Evolutionary conservation across 2,888 invertebrate species (phyloP).

Genomic region (Cheilosia soror): DNA sequence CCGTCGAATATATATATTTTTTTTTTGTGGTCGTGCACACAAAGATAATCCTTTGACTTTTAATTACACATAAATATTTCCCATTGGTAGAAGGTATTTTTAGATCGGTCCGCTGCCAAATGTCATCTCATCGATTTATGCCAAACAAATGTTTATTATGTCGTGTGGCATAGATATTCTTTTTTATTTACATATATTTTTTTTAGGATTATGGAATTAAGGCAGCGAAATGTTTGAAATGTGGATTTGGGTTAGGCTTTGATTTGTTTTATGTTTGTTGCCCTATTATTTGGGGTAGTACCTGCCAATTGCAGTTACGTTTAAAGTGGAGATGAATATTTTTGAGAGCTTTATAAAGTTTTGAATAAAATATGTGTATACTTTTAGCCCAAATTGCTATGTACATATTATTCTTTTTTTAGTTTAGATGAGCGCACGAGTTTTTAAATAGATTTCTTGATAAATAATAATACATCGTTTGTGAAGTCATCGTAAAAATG

Average conservation of each 20-base stretch:
- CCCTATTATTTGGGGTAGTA: neutral
- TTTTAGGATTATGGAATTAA: constrained; percentile 15
- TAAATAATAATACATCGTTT: no score
- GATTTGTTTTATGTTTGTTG: constrained; percentile 15
- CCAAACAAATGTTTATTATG: constrained; percentile 64
- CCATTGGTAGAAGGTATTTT: constrained; percentile 43
- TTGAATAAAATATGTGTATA: no score
- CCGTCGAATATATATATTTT: constrained; percentile 2
- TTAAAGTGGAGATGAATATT: neutral
- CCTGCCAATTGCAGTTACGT: neutral
- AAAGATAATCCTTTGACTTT: constrained; percentile 36
- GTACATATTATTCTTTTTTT: no score
- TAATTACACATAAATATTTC: constrained; percentile 50
- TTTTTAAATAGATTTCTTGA: no score
- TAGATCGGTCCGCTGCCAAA: constrained; percentile 62
- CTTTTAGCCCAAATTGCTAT: no score
- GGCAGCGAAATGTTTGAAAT: neutral
- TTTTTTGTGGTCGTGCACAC: constrained; percentile 10
- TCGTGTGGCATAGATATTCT: constrained; percentile 25
- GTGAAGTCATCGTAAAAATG: no score
- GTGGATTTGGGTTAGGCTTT: neutral
- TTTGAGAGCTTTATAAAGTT: neutral
- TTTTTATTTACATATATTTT: constrained; percentile 10
- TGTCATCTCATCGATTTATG: constrained; percentile 72
- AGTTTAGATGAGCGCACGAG: no score